Conservation (phyloP, 2,113 vertebrate species). For the Lasiurus borealis region DNA sequence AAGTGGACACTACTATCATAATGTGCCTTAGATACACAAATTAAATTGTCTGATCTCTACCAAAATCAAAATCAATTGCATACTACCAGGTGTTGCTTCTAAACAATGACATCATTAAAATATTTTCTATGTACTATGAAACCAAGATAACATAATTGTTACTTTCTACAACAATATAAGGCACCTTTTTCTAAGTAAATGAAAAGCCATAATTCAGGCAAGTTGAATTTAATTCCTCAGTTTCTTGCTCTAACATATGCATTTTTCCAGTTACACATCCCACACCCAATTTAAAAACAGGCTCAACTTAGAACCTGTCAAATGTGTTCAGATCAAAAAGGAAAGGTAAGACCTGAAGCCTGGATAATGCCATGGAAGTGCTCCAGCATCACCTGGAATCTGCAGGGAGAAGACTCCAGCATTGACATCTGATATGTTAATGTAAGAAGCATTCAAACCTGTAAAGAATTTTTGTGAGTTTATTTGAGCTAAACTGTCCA, state of each 20-base stretch:
- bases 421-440: neutral
- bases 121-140: conserved; percentile 2
- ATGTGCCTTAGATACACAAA: conserved; percentile 1
- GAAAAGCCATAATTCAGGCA: neutral
- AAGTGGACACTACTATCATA: neutral
- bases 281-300: neutral
- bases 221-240: conserved; percentile 2
- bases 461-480: too few species aligned
- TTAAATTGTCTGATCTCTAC: neutral
- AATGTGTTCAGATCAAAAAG: neutral
- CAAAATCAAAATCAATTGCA: conserved; percentile 34
- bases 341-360: neutral
- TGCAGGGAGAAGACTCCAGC: neutral
- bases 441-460: too few species aligned
- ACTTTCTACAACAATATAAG: neutral
- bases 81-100: neutral
- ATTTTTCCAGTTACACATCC: neutral
- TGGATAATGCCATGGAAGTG: neutral
- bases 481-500: too few species aligned
- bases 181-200: neutral
- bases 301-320: neutral
- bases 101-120: neutral
- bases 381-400: neutral
- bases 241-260: neutral
- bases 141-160: neutral